Evolutionary conservation across 2,113 vertebrate genomes (phyloP).

Genomic region (Phalacrocorax pelagicus): DNA sequence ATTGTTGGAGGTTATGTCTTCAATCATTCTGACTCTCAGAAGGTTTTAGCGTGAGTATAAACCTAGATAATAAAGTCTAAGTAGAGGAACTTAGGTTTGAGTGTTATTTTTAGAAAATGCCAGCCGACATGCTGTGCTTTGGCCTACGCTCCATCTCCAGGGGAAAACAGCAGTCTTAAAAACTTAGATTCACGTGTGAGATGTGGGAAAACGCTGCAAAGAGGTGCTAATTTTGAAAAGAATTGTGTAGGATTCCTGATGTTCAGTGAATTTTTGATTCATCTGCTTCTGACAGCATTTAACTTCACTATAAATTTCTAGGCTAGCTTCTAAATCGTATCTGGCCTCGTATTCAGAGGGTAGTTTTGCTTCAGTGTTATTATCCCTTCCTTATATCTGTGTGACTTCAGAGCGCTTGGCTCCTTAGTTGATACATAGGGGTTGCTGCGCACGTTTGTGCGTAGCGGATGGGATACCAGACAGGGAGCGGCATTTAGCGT

Average conservation of each 20-base stretch:
- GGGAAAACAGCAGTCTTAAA: neutral
- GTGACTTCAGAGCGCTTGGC: neutral
- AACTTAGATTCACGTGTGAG: neutral
- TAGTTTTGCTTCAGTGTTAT: neutral
- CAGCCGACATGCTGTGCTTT: neutral
- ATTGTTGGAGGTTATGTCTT: slow-evolving; percentile 95
- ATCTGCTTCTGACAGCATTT: neutral
- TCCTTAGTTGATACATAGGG: neutral
- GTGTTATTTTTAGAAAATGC: neutral
- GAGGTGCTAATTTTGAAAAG: neutral
- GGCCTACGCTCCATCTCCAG: neutral
- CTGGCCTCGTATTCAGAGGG: neutral
- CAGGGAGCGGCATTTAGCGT: neutral
- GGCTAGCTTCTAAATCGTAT: neutral
- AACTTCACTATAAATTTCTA: neutral
- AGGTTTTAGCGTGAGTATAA: slow-evolving; percentile 93
- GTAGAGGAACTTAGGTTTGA: neutral
- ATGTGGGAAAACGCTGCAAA: neutral
- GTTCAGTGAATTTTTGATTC: neutral
- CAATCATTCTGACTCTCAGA: slow-evolving; percentile 90
- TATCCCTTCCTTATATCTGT: neutral
- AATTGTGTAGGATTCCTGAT: neutral
- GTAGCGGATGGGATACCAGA: neutral
- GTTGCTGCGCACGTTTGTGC: neutral
- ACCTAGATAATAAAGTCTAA: neutral